Conservation (phyloP, 2,888 invertebrate species). For the Protodeltote pygarga region DNA sequence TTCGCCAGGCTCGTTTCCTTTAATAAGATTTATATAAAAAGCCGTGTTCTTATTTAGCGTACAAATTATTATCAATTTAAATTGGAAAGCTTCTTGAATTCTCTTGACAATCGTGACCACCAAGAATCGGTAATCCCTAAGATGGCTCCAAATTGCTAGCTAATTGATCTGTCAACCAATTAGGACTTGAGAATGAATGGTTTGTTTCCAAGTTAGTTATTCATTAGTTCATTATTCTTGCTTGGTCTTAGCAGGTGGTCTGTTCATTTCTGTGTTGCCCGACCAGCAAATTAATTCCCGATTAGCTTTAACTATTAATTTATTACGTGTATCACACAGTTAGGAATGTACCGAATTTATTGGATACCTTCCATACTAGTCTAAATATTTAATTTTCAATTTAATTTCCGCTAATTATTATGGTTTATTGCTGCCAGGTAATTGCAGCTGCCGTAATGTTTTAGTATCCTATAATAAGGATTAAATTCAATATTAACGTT, state of each 20-base stretch:
- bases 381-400: conserved; percentile 8
- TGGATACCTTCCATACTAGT: no score
- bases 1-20: not conserved
- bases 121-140: conserved; percentile 38
- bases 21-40: conserved; percentile 5
- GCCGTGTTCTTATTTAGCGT: not conserved
- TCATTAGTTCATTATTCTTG: conserved; percentile 32
- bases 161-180: conserved; percentile 46
- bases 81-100: conserved; percentile 9
- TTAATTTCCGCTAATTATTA: no score
- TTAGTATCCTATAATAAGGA: no score
- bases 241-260: conserved; percentile 12
- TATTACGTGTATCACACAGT: conserved; percentile 32
- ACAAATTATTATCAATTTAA: conserved; percentile 27
- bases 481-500: no score
- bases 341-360: no score
- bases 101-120: conserved; percentile 21
- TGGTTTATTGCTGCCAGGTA: no score
- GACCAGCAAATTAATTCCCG: conserved; percentile 34
- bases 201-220: conserved; percentile 32
- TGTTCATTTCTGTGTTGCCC: conserved; percentile 29
- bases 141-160: conserved; percentile 36
- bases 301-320: conserved; percentile 33
- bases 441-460: no score
- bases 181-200: conserved; percentile 13